phyloP scores from a whole-genome alignment of 2,888 invertebrate genomes.

The Oscheius myriophilus region DNA sequence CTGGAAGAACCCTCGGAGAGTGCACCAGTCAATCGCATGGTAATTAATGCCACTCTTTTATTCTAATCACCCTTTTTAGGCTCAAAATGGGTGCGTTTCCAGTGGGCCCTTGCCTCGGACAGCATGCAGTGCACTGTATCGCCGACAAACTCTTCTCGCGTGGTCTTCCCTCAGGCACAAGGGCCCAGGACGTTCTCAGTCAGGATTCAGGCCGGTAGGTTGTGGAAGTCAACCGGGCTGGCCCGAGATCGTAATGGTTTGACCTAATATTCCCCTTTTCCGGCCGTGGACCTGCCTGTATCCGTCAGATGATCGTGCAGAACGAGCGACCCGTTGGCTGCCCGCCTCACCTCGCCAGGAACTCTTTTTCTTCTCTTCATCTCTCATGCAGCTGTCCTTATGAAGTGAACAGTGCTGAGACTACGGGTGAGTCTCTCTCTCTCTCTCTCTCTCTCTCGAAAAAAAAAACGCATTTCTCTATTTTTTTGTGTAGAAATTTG shows the following conservation, averaged over 20 bases:
- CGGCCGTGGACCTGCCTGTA: conserved; percentile 52
- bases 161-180: conserved; percentile 36
- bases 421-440: conserved; percentile 18
- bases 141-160: conserved; percentile 32
- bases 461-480: too few species aligned
- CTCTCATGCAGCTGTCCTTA: conserved; percentile 61
- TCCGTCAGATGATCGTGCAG: conserved; percentile 57
- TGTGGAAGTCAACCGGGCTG: too few species aligned
- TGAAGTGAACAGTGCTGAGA: conserved; percentile 30
- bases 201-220: conserved; percentile 53
- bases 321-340: conserved; percentile 56
- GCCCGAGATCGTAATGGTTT: too few species aligned
- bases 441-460: too few species aligned
- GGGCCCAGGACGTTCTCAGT: conserved; percentile 55
- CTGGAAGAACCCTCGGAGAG: conserved; percentile 50
- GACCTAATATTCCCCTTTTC: not conserved
- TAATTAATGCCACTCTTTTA: not conserved
- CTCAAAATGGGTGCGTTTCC: conserved; percentile 53
- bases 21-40: conserved; percentile 43
- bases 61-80: conserved; percentile 7
- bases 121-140: conserved; percentile 52
- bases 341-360: conserved; percentile 56
- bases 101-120: conserved; percentile 54
- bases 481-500: too few species aligned
- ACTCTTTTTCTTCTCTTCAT: conserved; percentile 53